Evolutionary conservation across 2,888 invertebrate species (phyloP), one percentile per base, ranked within the genome.

Genomic region (Didymodactylos carnosus): DNA sequence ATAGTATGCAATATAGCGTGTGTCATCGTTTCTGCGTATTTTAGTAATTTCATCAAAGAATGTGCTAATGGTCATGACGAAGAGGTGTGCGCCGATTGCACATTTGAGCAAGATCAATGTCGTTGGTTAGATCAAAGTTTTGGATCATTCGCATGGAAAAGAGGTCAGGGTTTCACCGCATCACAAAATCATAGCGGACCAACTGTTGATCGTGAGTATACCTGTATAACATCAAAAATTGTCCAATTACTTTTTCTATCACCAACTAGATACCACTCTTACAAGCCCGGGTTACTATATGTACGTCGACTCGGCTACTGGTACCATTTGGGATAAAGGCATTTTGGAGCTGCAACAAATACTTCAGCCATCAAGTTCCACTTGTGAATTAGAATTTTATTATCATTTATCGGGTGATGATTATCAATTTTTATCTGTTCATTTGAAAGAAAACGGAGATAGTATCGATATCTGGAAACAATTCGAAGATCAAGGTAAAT

Each of bases 11-110:
- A n/a, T n/a, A n/a, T n/a, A n/a, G n/a, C n/a, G n/a, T n/a, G n/a
- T n/a, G n/a, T n/a, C n/a, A n/a, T n/a, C n/a, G n/a, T n/a, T n/a
- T n/a, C n/a, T n/a, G n/a, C n/a, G n/a, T n/a, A n/a, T n/a, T n/a
- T n/a, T n/a, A n/a, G 76, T 40, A 43, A 76, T 53, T 76, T 76
- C 49, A 69, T 29, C 39, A 14, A 19, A 13, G 76, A 76, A 69
- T 76, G 76, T 46, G n/a, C 72, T 2, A 75, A 76, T 39, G 46
- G 76, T n/a, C 39, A 35, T 11, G 76, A 76, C 41, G 76, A 76
- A 46, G 41, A 69, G 41, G 39, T 51, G 3, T 76, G 76, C 49
- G 73, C 23, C 6, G 72, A 76, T 62, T 76, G 76, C 71, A 72
- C 76, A 71, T 76, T 76, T 71, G 76, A 76, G 53, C 41, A 62